Evolutionary conservation across 2,888 invertebrate species (phyloP).

Genomic region (Melipona beecheii): DNA sequence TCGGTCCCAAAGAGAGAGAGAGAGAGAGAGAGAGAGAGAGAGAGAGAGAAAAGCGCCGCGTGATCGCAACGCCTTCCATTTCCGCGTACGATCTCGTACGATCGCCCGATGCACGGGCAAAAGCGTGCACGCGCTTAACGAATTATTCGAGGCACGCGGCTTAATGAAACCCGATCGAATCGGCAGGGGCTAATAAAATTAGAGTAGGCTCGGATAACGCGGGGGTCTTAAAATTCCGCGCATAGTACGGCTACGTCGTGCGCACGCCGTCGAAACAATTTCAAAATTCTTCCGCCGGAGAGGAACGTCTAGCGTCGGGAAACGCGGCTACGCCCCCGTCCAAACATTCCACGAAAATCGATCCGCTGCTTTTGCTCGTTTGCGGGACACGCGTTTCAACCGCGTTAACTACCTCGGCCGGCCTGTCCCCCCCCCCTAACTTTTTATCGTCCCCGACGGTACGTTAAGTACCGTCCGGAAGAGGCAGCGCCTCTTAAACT

Average conservation of each 20-base stretch:
- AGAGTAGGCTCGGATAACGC: slow-evolving; percentile 49
- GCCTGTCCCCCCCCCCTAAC: slow-evolving; percentile 13
- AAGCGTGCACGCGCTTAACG: slow-evolving; percentile 13
- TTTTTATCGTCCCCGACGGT: slow-evolving; percentile 2
- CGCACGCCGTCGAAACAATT: slow-evolving; percentile 64
- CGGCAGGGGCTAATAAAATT: slow-evolving; percentile 57
- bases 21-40: no score
- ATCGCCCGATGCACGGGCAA: slow-evolving; percentile 3
- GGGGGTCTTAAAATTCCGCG: slow-evolving; percentile 64
- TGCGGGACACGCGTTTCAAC: slow-evolving; percentile 41
- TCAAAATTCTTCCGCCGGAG: slow-evolving; percentile 61
- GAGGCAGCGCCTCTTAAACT: slow-evolving; percentile 3
- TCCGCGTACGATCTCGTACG: slow-evolving; percentile 29
- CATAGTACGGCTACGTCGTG: slow-evolving; percentile 48
- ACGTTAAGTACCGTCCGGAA: not conserved
- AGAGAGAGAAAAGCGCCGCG: not conserved
- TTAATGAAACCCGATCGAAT: slow-evolving; percentile 65
- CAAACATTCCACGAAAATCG: slow-evolving; percentile 65
- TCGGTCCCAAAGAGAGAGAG: slow-evolving; percentile 4
- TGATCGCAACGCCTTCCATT: slow-evolving; percentile 19
- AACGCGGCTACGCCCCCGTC: slow-evolving; percentile 32
- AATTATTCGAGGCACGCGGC: slow-evolving; percentile 62
- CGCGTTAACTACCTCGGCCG: slow-evolving; percentile 44
- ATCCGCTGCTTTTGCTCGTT: slow-evolving; percentile 43
- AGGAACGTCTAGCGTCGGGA: slow-evolving; percentile 48